Base-by-base conservation (phyloP, 2,113 vertebrate genomes). In the Halichoeres trimaculatus region DNA sequence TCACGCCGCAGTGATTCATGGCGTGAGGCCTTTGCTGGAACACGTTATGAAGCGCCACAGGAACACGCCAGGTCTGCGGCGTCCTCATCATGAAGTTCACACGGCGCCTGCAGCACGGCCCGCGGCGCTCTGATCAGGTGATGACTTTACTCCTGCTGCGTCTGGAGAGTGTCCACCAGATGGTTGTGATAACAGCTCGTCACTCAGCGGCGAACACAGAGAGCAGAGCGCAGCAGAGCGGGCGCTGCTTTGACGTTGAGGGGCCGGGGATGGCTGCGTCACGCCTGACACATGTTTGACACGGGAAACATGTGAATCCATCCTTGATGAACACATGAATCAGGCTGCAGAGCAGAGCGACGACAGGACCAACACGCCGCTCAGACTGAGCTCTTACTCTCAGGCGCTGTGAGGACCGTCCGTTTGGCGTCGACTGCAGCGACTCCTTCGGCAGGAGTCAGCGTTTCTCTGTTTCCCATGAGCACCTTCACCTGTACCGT, bases 81-180 rank as follows among this genome's bases (percentile, higher is more conserved):
- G 41, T 48, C 69, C 54, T 66, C 35, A 30, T 76, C 12, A 16
- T 34, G 51, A 62, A 86, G 80, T 89, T 86, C 83, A 88, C 13
- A 8, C 5, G 19, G 60, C 1, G 77, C 78, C 72, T 85, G 51
- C 43, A 83, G 65, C 62, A 30, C 55, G 78, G 57, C 78, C 80
- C 41, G 10, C 81, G 84, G 79, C 75, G 62, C 74, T 61, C 63
- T 76, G 75, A 83, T 88, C 80, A 85, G 74, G 66, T 68, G 78
- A 84, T 81, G 81, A 71, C 72, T 85, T 86, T 77, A 47, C 59
- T 65, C 80, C 51, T 80, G 59, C 80, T 48, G n/a, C 19, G 14
- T 83, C 83, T 89, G 78, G 84, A 87, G 51, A 73, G 62, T 63
- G 61, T 90, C 83, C 67, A 86, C 65, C 73, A 86, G 85, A 91